These are phyloP conservation scores for Lasioglossum villosulum DNA, from an alignment of 2,888 invertebrate species.

Conservation along the genomic window DNA sequence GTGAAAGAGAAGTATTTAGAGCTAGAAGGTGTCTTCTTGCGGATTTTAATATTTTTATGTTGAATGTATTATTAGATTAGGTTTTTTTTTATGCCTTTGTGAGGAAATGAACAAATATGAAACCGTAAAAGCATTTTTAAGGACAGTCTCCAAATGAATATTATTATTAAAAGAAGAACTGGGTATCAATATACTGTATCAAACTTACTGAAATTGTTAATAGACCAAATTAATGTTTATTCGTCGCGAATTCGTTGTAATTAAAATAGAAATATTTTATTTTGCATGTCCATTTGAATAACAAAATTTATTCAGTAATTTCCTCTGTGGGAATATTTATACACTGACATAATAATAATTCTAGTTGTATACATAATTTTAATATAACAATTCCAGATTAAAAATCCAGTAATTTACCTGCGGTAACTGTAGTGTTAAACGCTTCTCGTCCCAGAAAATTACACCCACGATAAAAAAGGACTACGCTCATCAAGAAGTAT, in stretches of 20 bases:
- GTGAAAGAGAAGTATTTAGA: not conserved
- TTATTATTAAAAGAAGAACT: not conserved
- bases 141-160: not conserved
- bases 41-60: not conserved
- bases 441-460: not conserved
- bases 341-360: too few species aligned
- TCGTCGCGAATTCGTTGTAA: not conserved
- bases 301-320: not conserved
- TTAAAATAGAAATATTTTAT: too few species aligned
- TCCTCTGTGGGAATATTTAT: too few species aligned
- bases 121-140: not conserved
- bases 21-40: not conserved
- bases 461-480: not conserved
- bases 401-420: not conserved
- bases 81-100: not conserved
- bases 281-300: not conserved
- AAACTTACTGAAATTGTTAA: not conserved
- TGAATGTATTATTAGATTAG: not conserved
- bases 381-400: not conserved
- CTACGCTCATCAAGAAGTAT: not conserved
- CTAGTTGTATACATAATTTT: not conserved
- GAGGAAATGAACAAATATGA: not conserved
- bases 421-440: not conserved
- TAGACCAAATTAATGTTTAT: not conserved
- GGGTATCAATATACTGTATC: too few species aligned